Conservation (phyloP, 1,140 invertebrate genomes). For the Drosophila ficusphila region DNA sequence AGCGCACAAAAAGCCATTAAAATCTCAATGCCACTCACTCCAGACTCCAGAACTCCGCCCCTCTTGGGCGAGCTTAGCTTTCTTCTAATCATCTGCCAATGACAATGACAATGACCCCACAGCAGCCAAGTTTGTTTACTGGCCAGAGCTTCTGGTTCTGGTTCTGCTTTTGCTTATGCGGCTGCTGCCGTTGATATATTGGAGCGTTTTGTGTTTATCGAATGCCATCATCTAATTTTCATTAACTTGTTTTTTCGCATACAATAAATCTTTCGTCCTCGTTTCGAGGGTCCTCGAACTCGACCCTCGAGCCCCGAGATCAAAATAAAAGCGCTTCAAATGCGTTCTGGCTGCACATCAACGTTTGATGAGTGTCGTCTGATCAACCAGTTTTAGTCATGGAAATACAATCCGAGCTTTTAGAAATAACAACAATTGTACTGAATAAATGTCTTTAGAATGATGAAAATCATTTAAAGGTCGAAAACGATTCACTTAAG, state of each 20-base stretch:
- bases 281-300: slow-evolving; percentile 32
- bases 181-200: slow-evolving; percentile 62
- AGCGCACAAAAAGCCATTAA: slow-evolving; percentile 68
- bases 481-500: too few species aligned
- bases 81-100: slow-evolving; percentile 69
- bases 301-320: background rate
- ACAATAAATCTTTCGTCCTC: slow-evolving; percentile 64
- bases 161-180: background rate
- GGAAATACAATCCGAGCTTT: too few species aligned
- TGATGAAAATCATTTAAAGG: too few species aligned
- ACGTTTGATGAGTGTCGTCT: too few species aligned
- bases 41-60: background rate
- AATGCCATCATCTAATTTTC: slow-evolving; percentile 78
- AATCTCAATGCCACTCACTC: slow-evolving; percentile 56
- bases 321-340: slow-evolving; percentile 1
- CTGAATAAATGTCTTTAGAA: too few species aligned
- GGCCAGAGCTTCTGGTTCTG: slow-evolving; percentile 4
- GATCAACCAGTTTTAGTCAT: too few species aligned
- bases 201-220: slow-evolving; percentile 66
- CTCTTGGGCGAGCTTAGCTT: slow-evolving; percentile 40
- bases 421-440: too few species aligned
- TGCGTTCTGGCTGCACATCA: background rate
- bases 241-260: slow-evolving; percentile 69
- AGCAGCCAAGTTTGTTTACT: slow-evolving; percentile 41
- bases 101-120: slow-evolving; percentile 59